These are phyloP conservation scores for Blastobasis lacticolella DNA, from an alignment of 2,888 invertebrate genomes.

Conservation along the genomic window DNA sequence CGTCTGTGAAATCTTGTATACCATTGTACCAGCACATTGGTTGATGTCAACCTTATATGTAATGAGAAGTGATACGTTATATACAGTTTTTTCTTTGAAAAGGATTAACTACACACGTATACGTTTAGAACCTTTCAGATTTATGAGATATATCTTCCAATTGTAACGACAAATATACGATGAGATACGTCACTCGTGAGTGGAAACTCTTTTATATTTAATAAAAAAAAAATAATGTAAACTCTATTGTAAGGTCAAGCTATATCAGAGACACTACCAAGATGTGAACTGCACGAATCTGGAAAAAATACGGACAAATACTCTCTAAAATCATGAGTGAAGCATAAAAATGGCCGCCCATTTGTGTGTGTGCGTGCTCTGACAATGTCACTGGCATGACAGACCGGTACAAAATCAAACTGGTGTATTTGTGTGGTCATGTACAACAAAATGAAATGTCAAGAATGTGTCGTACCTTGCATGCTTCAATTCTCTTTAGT, in stretches of 20 bases:
- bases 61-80: constrained; percentile 57
- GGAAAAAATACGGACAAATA: too few species aligned
- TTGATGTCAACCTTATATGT: constrained; percentile 56
- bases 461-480: too few species aligned
- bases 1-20: constrained; percentile 70
- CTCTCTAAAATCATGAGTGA: too few species aligned
- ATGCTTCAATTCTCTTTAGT: too few species aligned
- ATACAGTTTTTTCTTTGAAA: constrained; percentile 59
- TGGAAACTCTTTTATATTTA: constrained; percentile 70
- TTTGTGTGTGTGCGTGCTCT: too few species aligned
- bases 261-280: constrained; percentile 33
- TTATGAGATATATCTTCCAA: constrained; percentile 63
- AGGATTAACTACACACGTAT: constrained; percentile 80
- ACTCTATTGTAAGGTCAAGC: constrained; percentile 56
- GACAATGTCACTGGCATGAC: too few species aligned
- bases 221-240: constrained; percentile 66
- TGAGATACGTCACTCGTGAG: constrained; percentile 63
- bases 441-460: too few species aligned
- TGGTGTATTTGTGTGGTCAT: too few species aligned
- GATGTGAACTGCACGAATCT: too few species aligned
- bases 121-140: constrained; percentile 75
- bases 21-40: constrained; percentile 63
- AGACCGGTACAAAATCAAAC: too few species aligned
- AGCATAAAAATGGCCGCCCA: too few species aligned
- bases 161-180: constrained; percentile 69